Conservation (phyloP, 2,888 invertebrate genomes). For the Trypoxylon attenuatum region DNA sequence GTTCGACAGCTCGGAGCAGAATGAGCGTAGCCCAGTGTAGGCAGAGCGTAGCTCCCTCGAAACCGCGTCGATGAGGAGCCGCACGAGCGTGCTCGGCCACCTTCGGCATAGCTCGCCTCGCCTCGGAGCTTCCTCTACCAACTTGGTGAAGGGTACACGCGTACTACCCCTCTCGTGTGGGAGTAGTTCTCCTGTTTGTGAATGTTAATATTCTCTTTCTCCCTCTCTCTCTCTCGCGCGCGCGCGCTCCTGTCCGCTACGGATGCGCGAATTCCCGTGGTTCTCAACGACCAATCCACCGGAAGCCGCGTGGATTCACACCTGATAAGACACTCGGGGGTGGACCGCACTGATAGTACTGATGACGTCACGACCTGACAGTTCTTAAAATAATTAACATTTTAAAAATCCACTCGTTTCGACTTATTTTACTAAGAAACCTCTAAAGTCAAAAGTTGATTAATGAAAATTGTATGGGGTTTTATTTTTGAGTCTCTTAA, state of each 20-base stretch:
- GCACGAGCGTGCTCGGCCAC: constrained; percentile 36
- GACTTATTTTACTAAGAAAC: no score
- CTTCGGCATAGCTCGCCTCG: constrained; percentile 41
- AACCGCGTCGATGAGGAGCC: constrained; percentile 44
- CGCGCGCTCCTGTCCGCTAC: neutral
- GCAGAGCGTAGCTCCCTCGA: no score
- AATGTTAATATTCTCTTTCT: constrained; percentile 42
- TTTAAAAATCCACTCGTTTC: no score
- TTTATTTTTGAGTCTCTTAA: no score
- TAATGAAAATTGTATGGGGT: no score
- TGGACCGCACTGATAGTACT: no score
- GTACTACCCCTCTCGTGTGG: constrained; percentile 22
- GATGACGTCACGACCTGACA: no score
- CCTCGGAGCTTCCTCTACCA: constrained; percentile 18
- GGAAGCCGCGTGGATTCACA: neutral
- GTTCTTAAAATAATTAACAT: no score
- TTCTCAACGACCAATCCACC: constrained; percentile 44
- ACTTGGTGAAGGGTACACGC: constrained; percentile 37
- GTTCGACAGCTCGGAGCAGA: constrained; percentile 70
- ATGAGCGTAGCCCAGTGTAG: constrained; percentile 61
- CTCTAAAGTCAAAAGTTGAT: no score
- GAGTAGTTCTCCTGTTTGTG: constrained; percentile 37
- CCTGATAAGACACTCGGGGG: no score
- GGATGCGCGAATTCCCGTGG: constrained; percentile 31
- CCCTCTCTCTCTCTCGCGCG: neutral